A percentile compares a stretch with the other conserved stretches of the same genome.
These are phyloP conservation scores for Temnothorax rugatulus DNA, from an alignment of 2,888 invertebrate genomes.

Conservation along the genomic window DNA sequence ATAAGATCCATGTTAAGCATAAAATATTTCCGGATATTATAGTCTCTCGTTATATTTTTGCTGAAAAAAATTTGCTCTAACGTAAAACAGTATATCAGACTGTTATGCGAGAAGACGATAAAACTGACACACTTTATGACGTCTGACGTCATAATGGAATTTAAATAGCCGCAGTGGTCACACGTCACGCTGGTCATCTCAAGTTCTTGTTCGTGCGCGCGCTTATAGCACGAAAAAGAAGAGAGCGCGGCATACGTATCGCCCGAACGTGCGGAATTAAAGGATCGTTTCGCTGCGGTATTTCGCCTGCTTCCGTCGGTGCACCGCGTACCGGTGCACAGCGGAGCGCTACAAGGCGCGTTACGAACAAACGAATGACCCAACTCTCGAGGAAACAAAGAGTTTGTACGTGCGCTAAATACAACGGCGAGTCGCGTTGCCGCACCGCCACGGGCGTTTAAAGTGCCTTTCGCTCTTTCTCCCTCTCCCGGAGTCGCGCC, in stretches of 20 bases:
- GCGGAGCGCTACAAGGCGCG: conserved; percentile 60
- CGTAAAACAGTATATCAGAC: not conserved
- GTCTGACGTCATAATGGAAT: conserved; percentile 43
- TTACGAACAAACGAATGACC: conserved; percentile 72
- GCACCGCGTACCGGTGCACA: conserved; percentile 38
- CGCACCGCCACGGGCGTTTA: conserved; percentile 4
- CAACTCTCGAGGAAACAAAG: conserved; percentile 72
- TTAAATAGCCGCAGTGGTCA: conserved; percentile 17
- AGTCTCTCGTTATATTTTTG: not conserved
- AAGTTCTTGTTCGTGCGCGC: conserved; percentile 20
- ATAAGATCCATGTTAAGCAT: not conserved
- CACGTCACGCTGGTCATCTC: conserved; percentile 35
- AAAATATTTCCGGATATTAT: not conserved
- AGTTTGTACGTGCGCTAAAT: conserved; percentile 71
- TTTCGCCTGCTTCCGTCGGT: conserved; percentile 38
- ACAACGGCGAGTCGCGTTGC: conserved; percentile 45
- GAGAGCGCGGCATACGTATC: conserved; percentile 42
- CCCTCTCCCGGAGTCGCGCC: conserved; percentile 17
- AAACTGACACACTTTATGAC: not conserved
- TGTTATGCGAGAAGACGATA: not conserved
- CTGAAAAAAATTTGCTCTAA: not conserved
- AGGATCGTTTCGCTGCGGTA: conserved; percentile 54
- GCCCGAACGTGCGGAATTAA: conserved; percentile 62
- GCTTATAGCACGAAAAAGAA: conserved; percentile 24
- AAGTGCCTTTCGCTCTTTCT: conserved; percentile 26